These are phyloP conservation scores for Hypsopygia costalis DNA, from an alignment of 2,888 invertebrate genomes.

Conservation along the genomic window DNA sequence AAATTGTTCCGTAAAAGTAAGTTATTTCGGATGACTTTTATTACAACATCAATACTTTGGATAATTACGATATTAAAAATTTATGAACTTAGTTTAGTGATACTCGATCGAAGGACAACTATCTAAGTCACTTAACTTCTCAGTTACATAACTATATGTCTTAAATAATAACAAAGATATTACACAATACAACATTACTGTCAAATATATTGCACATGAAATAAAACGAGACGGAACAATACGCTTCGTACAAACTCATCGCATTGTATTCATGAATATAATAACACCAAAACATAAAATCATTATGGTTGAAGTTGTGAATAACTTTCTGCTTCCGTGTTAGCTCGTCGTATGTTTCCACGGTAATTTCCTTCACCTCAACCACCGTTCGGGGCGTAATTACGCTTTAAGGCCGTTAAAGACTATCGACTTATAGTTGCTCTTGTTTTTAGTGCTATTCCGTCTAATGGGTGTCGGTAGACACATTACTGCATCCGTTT, in stretches of 20 bases:
- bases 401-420: slow-evolving; percentile 21
- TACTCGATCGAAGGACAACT: too few relatives aligned
- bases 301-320: not conserved
- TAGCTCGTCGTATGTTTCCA: slow-evolving; percentile 4
- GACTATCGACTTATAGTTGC: slow-evolving; percentile 15
- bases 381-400: slow-evolving; percentile 14
- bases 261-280: not conserved
- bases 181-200: too few relatives aligned
- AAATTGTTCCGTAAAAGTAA: too few relatives aligned
- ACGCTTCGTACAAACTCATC: not conserved
- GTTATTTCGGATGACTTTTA: too few relatives aligned
- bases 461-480: slow-evolving; percentile 6
- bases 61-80: too few relatives aligned
- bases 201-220: too few relatives aligned
- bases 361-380: slow-evolving; percentile 8
- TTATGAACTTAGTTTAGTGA: too few relatives aligned
- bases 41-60: too few relatives aligned
- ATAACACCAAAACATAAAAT: not conserved
- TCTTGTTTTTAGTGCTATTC: slow-evolving; percentile 18
- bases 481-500: slow-evolving; percentile 10
- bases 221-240: too few relatives aligned
- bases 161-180: too few relatives aligned
- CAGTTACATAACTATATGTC: too few relatives aligned
- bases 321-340: not conserved
- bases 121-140: too few relatives aligned